phyloP scores from a whole-genome alignment of 2,797 vertebrate genomes.

The Echeneis naucrates region DNA sequence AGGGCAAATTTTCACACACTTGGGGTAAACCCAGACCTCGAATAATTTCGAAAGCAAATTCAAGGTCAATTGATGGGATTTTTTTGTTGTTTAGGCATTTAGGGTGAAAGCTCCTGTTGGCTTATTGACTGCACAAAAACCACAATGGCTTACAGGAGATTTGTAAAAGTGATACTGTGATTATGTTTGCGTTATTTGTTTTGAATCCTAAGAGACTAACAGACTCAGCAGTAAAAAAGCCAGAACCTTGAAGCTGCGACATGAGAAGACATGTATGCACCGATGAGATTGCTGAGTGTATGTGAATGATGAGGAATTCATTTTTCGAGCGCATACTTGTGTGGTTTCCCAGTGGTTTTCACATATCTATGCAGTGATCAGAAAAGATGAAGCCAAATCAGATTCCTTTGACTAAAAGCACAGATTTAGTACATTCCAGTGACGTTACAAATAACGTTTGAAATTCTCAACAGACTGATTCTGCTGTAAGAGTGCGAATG shows the following conservation, averaged over 20 bases:
- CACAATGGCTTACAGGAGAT: neutral
- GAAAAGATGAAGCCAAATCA: neutral
- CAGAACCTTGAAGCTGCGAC: neutral
- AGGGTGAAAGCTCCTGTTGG: neutral
- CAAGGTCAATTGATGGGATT: accelerated
- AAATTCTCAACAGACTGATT: slow-evolving; percentile 3
- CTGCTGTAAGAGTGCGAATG: slow-evolving; percentile 6
- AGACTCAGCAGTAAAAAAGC: neutral
- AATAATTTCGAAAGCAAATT: neutral
- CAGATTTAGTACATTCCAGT: neutral
- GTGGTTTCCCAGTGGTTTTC: slow-evolving; percentile 4
- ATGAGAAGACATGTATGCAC: neutral
- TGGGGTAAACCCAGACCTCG: neutral
- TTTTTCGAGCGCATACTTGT: neutral
- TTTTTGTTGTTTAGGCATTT: neutral
- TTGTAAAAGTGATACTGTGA: neutral
- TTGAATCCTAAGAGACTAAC: neutral
- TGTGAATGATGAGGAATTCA: neutral
- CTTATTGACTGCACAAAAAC: neutral
- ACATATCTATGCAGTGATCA: neutral
- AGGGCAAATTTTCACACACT: slow-evolving; percentile 38
- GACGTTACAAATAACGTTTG: slow-evolving; percentile 1
- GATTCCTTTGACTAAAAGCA: neutral
- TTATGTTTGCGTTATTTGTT: neutral
- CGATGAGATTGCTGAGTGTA: neutral